These are phyloP conservation scores for Terebella lapidaria DNA, from an alignment of 2,888 invertebrate genomes.

Conservation along the genomic window DNA sequence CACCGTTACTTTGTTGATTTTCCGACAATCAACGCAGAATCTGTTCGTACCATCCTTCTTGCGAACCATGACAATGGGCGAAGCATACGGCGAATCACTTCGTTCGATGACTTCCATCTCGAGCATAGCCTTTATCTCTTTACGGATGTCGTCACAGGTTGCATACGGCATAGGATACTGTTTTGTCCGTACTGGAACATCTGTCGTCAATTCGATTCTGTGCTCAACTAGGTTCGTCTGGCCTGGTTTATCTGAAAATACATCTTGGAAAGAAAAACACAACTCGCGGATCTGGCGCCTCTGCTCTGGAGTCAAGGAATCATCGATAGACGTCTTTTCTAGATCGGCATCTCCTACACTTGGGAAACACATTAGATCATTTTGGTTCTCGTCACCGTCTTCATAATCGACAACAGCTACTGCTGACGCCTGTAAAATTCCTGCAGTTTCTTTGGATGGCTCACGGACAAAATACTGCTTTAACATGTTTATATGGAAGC, in stretches of 20 bases:
- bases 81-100: no score
- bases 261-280: no score
- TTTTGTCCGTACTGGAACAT: background rate
- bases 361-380: no score
- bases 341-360: no score
- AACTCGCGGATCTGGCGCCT: background rate
- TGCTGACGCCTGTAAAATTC: background rate
- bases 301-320: background rate
- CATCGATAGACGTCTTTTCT: background rate
- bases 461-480: background rate
- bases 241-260: background rate
- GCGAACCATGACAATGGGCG: no score
- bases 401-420: background rate
- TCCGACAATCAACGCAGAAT: no score
- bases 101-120: no score
- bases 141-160: no score
- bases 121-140: no score
- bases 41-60: no score
- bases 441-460: background rate
- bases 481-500: constrained; percentile 7
- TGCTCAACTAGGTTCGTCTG: background rate
- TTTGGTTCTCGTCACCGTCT: background rate
- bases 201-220: background rate
- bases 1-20: background rate
- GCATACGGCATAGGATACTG: background rate